Evolutionary conservation across 2,888 invertebrate species (phyloP), one percentile per base, ranked within the genome.

Genomic region (Patella ulyssiponensis): DNA sequence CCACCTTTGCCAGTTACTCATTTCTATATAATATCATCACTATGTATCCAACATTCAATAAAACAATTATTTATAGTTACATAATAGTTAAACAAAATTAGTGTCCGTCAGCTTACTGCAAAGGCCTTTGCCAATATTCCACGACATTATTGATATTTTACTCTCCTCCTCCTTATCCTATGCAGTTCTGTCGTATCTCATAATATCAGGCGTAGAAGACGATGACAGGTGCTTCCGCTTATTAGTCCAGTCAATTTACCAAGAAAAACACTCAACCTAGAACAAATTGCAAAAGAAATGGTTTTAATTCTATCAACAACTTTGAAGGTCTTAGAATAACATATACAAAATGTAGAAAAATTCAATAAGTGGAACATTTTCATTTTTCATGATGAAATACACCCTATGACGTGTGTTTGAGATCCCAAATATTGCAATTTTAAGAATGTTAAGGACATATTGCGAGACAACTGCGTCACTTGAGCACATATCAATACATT

Each of bases 211-310:
- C 27, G 27, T 27, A 27, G 27, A 27, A 27, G 27, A 1, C 2
- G 27, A 27, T 27, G 27, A 27, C 27, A 27, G 27, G 27, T 27
- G 27, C 2, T 27, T 27, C 27, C 27, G 27, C 0, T 27, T 27
- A 70, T 56, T 58, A 58, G 58, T 58, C 58, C 58, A 58, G 58
- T 58, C 58, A 58, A n/a, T n/a, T n/a, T 58, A 58, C 58, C n/a
- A n/a, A n/a, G 58, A 58, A 58, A 58, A n/a, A n/a, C n/a, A 58
- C 58, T n/a, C 17, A 58, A 58, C 58, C 58, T 58, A n/a, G 17
- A 17, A 58, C 17, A 58, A 58, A 58, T 58, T 58, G 58, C 58
- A 58, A 58, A 15, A 58, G 58, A 58, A 27, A 58, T 58, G 15
- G 9, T 15, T 58, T 58, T n/a, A 17, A 58, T n/a, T n/a, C n/a